phyloP scores from a whole-genome alignment of 2,113 vertebrate genomes.

The Gambusia holbrooki region DNA sequence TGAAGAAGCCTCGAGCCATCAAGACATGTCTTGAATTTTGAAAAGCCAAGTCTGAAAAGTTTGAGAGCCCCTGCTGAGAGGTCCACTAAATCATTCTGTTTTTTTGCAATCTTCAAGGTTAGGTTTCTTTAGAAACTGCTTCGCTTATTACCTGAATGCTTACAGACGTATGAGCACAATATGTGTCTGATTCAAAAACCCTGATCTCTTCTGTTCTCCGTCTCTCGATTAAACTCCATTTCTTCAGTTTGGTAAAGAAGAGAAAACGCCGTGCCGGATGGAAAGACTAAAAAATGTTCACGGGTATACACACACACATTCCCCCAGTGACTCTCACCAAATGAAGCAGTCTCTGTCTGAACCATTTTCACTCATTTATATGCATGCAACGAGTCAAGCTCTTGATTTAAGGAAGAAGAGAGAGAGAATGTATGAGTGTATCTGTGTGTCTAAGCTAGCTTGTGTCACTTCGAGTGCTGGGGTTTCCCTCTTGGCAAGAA shows the following conservation, averaged over 20 bases:
- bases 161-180: background rate
- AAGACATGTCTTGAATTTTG: background rate
- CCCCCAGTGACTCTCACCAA: background rate
- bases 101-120: background rate
- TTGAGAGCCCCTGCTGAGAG: background rate
- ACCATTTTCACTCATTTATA: slow-evolving; percentile 39
- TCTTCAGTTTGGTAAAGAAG: background rate
- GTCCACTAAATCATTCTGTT: background rate
- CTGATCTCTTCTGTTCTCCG: slow-evolving; percentile 3
- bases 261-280: no score
- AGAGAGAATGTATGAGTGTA: background rate
- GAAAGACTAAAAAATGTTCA: background rate
- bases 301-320: background rate
- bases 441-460: background rate
- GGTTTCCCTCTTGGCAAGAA: slow-evolving; percentile 21
- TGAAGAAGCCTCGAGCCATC: background rate
- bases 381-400: slow-evolving; percentile 19
- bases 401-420: slow-evolving; percentile 16
- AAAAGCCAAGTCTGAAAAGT: background rate
- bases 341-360: slow-evolving; percentile 33
- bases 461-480: background rate
- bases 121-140: background rate
- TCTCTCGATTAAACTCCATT: slow-evolving; percentile 1
- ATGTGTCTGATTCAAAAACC: background rate
- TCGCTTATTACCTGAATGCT: background rate